phyloP scores from a whole-genome alignment of 2,113 vertebrate genomes.

The Sus scrofa region DNA sequence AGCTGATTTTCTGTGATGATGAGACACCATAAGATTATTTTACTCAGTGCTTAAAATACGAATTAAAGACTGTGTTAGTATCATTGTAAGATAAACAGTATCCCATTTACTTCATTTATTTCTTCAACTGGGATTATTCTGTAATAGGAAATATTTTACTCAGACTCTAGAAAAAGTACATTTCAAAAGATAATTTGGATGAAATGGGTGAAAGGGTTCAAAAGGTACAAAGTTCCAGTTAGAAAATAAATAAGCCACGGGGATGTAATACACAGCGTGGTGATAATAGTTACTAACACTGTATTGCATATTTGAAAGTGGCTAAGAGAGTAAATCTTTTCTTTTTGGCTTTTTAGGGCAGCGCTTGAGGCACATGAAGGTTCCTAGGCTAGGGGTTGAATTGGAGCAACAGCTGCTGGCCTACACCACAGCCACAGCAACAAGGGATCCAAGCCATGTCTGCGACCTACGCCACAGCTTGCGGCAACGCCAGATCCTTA shows the following conservation, averaged over 20 bases:
- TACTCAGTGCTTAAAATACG: conserved; percentile 58
- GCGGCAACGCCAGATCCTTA: no score
- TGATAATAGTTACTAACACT: not conserved
- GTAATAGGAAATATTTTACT: not conserved
- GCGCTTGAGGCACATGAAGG: no score
- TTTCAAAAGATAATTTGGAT: conserved; percentile 6
- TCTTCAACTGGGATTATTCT: not conserved
- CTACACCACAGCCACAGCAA: no score
- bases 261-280: not conserved
- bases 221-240: not conserved
- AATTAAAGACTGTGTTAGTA: not conserved
- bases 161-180: not conserved
- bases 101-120: not conserved
- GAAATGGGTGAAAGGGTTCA: not conserved
- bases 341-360: no score
- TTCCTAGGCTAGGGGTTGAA: no score
- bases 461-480: no score
- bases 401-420: no score
- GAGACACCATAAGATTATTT: conserved; percentile 33
- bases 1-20: conserved; percentile 55
- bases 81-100: not conserved
- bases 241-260: not conserved
- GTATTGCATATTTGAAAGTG: not conserved
- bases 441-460: no score
- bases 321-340: not conserved